Evolutionary conservation across 2,888 invertebrate species (phyloP).

Genomic region (Volucella inflata): DNA sequence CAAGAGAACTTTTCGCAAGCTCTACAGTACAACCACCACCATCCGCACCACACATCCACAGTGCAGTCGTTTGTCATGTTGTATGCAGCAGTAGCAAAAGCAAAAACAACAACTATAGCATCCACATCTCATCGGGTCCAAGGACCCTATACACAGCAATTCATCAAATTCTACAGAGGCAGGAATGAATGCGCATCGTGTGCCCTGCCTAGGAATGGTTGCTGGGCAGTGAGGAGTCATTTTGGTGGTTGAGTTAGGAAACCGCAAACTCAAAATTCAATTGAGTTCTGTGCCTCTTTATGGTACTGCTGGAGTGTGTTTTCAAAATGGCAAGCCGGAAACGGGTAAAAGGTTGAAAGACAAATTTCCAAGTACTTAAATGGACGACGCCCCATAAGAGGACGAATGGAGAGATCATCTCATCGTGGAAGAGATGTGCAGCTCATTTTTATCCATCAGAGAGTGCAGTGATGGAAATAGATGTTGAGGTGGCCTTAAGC

Average conservation of each 20-base stretch:
- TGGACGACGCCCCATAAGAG: conserved; percentile 40
- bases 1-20: conserved; percentile 14
- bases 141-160: conserved; percentile 25
- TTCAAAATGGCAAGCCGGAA: conserved; percentile 41
- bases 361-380: conserved; percentile 45
- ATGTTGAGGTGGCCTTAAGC: conserved; percentile 21
- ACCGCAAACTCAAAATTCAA: conserved; percentile 71
- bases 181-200: conserved; percentile 24
- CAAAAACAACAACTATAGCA: conserved; percentile 25
- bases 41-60: conserved; percentile 40
- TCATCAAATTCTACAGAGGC: conserved; percentile 29
- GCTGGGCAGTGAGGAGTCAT: conserved; percentile 4
- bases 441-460: not conserved
- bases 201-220: not conserved
- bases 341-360: conserved; percentile 1
- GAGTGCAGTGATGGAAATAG: conserved; percentile 16
- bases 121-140: conserved; percentile 56
- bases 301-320: conserved; percentile 19
- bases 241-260: conserved; percentile 35
- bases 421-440: not conserved
- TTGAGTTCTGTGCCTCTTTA: conserved; percentile 50
- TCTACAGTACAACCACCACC: not conserved
- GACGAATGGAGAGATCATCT: not conserved
- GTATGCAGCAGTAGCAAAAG: conserved; percentile 29
- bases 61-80: conserved; percentile 67